These are phyloP conservation scores for Mugil cephalus DNA, from an alignment of 2,113 vertebrate species.

Conservation along the genomic window DNA sequence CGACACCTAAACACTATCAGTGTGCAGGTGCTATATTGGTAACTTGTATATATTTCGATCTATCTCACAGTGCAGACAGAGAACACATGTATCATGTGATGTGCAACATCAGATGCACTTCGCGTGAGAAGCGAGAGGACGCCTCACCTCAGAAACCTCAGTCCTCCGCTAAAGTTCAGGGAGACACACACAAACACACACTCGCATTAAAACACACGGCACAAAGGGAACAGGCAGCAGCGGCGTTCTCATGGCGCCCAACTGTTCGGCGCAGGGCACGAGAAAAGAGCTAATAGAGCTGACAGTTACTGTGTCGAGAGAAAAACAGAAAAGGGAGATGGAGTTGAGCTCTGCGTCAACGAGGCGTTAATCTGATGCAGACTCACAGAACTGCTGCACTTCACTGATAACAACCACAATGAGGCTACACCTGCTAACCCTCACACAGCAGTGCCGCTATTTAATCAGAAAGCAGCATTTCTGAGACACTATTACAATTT, in stretches of 20 bases:
- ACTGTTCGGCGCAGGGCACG: neutral
- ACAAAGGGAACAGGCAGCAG: constrained; percentile 41
- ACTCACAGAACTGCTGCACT: constrained; percentile 67
- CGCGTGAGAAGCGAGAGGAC: constrained; percentile 77
- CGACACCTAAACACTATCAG: neutral
- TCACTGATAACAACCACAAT: constrained; percentile 80
- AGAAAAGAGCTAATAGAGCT: constrained; percentile 14
- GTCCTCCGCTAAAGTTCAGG: constrained; percentile 55
- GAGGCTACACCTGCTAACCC: constrained; percentile 81
- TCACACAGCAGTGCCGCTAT: constrained; percentile 47
- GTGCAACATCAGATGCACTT: constrained; percentile 78
- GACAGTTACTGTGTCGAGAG: constrained; percentile 20
- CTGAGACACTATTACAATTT: constrained; percentile 2
- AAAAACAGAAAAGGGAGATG: neutral
- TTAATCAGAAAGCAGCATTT: constrained; percentile 44
- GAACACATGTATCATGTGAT: constrained; percentile 72
- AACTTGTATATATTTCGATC: constrained; percentile 4
- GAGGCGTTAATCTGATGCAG: constrained; percentile 79
- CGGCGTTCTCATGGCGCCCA: constrained; percentile 19
- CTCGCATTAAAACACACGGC: constrained; percentile 33
- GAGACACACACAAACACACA: constrained; percentile 37
- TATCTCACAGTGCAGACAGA: constrained; percentile 49
- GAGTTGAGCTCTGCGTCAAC: constrained; percentile 30
- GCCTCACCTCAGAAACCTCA: constrained; percentile 83
- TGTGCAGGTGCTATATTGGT: constrained; percentile 14